Conservation (phyloP, 2,113 vertebrate species). For the Petrocephalus microphthalmus region DNA sequence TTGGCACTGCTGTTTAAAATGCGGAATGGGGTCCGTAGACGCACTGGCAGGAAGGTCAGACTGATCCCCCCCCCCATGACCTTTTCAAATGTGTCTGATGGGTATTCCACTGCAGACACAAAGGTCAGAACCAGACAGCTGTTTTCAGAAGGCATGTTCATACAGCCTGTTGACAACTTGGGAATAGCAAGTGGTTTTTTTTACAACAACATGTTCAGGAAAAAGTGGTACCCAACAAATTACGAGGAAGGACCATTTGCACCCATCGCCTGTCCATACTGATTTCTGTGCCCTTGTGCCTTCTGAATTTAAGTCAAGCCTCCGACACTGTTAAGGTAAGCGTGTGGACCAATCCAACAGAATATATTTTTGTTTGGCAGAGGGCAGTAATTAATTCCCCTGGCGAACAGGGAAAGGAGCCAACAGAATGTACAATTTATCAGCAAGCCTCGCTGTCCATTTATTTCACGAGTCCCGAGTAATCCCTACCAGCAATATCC, state of each 20-base stretch:
- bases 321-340: background rate
- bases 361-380: background rate
- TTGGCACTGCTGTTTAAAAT: background rate
- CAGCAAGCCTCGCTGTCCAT: background rate
- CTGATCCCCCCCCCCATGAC: conserved; percentile 8
- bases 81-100: conserved; percentile 12
- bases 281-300: background rate
- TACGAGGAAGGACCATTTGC: background rate
- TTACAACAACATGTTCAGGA: background rate
- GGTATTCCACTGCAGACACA: conserved; percentile 10
- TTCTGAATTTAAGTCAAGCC: background rate
- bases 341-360: background rate
- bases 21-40: background rate
- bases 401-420: background rate
- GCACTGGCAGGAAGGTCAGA: background rate
- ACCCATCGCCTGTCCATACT: background rate
- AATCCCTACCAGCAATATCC: background rate
- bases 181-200: background rate
- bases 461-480: background rate
- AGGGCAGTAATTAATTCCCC: conserved; percentile 1
- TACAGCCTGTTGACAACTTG: background rate
- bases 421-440: conserved; percentile 5
- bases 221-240: background rate
- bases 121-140: conserved; percentile 18
- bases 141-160: conserved; percentile 18